Evolutionary conservation across 2,888 invertebrate genomes (phyloP).

Genomic region (Germaria angustata): DNA sequence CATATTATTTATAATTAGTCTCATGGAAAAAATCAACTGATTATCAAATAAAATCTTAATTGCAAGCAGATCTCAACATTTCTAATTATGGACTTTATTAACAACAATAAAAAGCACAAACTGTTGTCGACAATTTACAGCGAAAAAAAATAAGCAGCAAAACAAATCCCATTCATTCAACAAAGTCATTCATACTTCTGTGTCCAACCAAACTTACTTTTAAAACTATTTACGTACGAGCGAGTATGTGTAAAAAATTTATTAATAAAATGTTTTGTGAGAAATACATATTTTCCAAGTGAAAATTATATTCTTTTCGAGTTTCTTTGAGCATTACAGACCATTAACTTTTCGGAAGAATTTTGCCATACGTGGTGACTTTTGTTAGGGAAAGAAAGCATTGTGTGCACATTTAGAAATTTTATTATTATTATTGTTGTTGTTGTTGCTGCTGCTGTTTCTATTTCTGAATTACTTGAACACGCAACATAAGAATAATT

Average conservation of each 20-base stretch:
- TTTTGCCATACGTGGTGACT: slow-evolving; percentile 54
- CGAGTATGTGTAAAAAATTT: neutral
- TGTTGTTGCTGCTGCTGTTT: neutral
- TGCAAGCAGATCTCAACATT: slow-evolving; percentile 27
- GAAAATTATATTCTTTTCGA: neutral
- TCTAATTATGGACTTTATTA: slow-evolving; percentile 54
- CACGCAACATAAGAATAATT: slow-evolving; percentile 61
- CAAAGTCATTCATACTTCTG: slow-evolving; percentile 3
- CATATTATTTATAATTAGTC: slow-evolving; percentile 6
- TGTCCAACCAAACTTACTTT: neutral
- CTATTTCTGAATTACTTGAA: slow-evolving; percentile 45
- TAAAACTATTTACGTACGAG: neutral
- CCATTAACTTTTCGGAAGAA: slow-evolving; percentile 58
- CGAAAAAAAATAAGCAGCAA: neutral
- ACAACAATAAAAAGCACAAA: slow-evolving; percentile 1
- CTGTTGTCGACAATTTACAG: neutral
- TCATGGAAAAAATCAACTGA: neutral
- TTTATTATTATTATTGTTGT: too few species aligned
- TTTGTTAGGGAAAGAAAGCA: slow-evolving; percentile 21
- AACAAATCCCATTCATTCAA: slow-evolving; percentile 15
- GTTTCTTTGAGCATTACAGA: slow-evolving; percentile 19
- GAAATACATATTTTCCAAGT: neutral
- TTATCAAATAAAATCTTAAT: slow-evolving; percentile 44
- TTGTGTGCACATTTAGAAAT: too few species aligned
- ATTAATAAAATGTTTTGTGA: slow-evolving; percentile 26